phyloP scores from a whole-genome alignment of 2,797 vertebrate species.

The Cercopithecus mitis region DNA sequence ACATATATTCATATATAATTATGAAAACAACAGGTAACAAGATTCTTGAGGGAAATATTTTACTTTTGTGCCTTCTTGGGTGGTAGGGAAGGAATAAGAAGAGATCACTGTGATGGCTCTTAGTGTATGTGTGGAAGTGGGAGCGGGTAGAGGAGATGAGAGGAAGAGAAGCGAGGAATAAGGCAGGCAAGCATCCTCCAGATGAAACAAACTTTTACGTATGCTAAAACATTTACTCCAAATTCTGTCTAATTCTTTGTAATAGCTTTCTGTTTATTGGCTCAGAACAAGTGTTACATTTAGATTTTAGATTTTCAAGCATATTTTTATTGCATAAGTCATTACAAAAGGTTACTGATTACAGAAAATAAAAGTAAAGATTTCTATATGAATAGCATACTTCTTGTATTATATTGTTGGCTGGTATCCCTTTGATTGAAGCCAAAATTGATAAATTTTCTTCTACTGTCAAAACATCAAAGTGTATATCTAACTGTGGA shows the following conservation, averaged over 20 bases:
- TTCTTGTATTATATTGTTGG: conserved; percentile 89
- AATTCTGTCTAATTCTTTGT: background rate
- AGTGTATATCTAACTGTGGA: conserved; percentile 96
- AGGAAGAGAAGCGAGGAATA: background rate
- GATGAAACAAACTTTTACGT: background rate
- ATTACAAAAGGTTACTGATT: conserved; percentile 18
- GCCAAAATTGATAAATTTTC: conserved; percentile 96
- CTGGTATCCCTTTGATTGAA: conserved; percentile 94
- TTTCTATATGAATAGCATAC: conserved; percentile 77
- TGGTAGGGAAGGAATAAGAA: background rate
- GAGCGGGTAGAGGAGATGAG: too few relatives aligned
- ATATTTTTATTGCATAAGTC: background rate
- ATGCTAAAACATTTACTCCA: background rate
- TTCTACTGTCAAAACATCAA: conserved; percentile 95
- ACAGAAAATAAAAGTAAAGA: background rate
- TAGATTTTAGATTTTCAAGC: conserved; percentile 29
- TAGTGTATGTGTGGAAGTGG: background rate
- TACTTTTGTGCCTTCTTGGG: background rate
- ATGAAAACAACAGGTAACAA: conserved; percentile 16
- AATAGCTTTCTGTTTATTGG: background rate
- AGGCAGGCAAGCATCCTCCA: background rate
- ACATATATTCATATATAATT: background rate
- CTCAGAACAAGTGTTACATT: conserved; percentile 2
- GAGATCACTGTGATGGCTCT: background rate
- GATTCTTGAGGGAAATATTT: background rate